These are phyloP conservation scores for Lanius ludovicianus DNA, from an alignment of 2,113 vertebrate species.

Conservation along the genomic window DNA sequence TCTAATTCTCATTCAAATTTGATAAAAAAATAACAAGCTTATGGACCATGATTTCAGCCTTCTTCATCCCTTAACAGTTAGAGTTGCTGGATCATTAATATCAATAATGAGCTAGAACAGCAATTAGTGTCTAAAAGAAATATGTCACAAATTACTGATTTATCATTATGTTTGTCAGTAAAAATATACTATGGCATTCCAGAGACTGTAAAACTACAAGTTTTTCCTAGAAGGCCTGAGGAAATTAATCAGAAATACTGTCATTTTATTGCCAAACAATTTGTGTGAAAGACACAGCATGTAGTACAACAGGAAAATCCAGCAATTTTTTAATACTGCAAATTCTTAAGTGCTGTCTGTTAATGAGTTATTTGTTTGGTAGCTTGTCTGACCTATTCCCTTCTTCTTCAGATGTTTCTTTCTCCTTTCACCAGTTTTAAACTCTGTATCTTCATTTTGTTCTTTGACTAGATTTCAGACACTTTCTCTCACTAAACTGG, in stretches of 20 bases:
- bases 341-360: neutral
- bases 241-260: neutral
- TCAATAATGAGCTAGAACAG: conserved; percentile 70
- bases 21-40: conserved; percentile 52
- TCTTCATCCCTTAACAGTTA: conserved; percentile 68
- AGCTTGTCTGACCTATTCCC: neutral
- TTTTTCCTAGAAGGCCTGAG: neutral
- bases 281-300: neutral
- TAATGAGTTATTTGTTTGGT: neutral
- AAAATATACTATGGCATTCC: neutral
- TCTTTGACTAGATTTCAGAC: neutral
- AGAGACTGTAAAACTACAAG: neutral
- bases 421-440: neutral
- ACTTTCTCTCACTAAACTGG: neutral
- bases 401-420: neutral
- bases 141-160: conserved; percentile 44
- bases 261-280: neutral
- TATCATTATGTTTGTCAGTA: conserved; percentile 40
- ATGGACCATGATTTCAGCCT: conserved; percentile 47
- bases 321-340: neutral
- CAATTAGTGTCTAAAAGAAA: conserved; percentile 65
- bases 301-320: neutral
- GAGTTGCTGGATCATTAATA: conserved; percentile 71
- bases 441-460: neutral
- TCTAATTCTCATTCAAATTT: conserved; percentile 67